These are phyloP conservation scores for Neomorphus geoffroyi DNA, from an alignment of 2,797 vertebrate species.

Conservation along the genomic window DNA sequence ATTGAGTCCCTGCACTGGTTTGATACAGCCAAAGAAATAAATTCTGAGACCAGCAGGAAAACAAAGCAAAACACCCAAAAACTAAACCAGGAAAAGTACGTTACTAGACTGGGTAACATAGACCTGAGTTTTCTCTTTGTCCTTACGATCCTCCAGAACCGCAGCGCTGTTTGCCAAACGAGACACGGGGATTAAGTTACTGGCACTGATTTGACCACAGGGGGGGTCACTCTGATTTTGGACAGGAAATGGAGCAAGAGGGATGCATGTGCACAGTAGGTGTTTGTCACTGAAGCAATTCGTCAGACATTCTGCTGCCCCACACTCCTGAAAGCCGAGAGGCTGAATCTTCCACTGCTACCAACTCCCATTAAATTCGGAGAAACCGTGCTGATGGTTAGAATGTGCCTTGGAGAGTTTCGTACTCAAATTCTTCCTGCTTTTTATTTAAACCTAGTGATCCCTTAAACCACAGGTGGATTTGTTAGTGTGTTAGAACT, in stretches of 20 bases:
- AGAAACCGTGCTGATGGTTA: not conserved
- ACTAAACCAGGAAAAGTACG: not conserved
- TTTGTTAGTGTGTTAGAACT: not conserved
- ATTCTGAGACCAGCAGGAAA: not conserved
- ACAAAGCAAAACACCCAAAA: not conserved
- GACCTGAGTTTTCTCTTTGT: not conserved
- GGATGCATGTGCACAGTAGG: not conserved
- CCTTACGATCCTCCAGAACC: not conserved
- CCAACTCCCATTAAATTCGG: not conserved
- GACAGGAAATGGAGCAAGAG: not conserved
- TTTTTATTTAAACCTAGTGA: not conserved
- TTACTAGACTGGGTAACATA: not conserved
- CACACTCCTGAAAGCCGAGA: not conserved
- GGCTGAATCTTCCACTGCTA: not conserved
- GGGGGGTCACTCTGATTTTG: constrained; percentile 4
- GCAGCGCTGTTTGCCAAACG: not conserved
- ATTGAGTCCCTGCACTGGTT: not conserved
- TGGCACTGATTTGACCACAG: not conserved
- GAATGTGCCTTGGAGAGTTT: not conserved
- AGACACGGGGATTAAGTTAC: not conserved
- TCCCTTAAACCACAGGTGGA: not conserved
- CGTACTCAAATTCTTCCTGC: not conserved
- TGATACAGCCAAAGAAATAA: not conserved
- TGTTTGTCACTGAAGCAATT: not conserved
- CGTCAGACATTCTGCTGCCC: not conserved